Evolutionary conservation across 2,888 invertebrate genomes (phyloP), one percentile per base, ranked within the genome.

Genomic region (Plutella xylostella): DNA sequence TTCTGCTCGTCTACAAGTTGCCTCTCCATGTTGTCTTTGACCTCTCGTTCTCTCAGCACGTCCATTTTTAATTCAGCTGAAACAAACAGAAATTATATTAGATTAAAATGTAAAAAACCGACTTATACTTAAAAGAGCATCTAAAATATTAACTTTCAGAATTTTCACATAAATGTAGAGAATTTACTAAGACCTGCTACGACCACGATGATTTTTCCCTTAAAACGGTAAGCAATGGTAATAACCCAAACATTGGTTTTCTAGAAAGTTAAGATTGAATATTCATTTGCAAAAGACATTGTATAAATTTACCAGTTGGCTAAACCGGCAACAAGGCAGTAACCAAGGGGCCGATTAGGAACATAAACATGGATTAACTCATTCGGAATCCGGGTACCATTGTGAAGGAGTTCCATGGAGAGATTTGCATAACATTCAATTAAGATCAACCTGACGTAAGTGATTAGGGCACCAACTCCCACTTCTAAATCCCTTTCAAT

Each of bases 1-100:
- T 96, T 96, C 84, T 96, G 93, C 79, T 97, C 97, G 69, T 97
- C 96, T 58, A 91, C 86, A 51, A 97, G 89, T 85, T 96, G 96
- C 76, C 96, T 90, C 83, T 97, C 97, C 65, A 97, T 79, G 66
- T 92, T 95, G 83, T 96, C 96, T 84, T 96, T 93, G 50, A 94
- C 91, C 86, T 97, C 97, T 63, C 96, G 86, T 83, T 97, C 97
- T 63, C 96, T 88, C 55, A 96, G 85, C 51, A 97, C 91, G 79
- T 97, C 97, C 94, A 96, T 95, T 85, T 96, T 96, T 59, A 97
- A 86, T 85, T 97, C 97, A 70, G 96, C 97, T 97, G 89, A 45
- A 90, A 89, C 71, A 82, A 78, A n/a, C 59, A 60, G 55, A 52
- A 54, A 50, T 43, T 22, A 33, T 20, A 12, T 33, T 9, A 37